Percentiles rank a stretch among this genome's conserved stretches.
Evolutionary conservation across 2,888 invertebrate species (phyloP).

Genomic region (Troglohyphantes excavatus): DNA sequence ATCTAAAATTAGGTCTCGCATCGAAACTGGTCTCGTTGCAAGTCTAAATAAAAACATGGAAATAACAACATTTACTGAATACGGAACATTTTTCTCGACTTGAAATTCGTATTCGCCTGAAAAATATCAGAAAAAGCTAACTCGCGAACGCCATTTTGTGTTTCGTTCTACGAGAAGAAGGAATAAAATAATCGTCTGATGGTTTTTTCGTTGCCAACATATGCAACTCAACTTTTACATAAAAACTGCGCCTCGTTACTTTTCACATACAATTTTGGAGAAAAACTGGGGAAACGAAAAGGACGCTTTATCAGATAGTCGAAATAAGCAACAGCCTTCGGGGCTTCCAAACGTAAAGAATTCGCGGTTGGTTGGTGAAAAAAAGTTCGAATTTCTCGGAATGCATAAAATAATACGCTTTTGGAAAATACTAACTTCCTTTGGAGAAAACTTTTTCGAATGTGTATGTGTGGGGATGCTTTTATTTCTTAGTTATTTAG

Average conservation of each 20-base stretch:
- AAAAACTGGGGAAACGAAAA: slow-evolving; percentile 11
- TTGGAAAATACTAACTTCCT: slow-evolving; percentile 9
- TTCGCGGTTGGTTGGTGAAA: not conserved
- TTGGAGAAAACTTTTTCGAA: not conserved
- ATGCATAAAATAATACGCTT: slow-evolving; percentile 19
- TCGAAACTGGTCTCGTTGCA: not conserved
- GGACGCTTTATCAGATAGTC: slow-evolving; percentile 20
- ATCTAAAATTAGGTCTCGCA: slow-evolving; percentile 1
- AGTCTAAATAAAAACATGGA: slow-evolving; percentile 51
- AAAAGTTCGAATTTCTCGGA: slow-evolving; percentile 20
- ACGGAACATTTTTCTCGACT: not conserved
- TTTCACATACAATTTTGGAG: not conserved
- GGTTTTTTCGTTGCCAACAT: slow-evolving; percentile 24
- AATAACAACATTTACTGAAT: slow-evolving; percentile 32
- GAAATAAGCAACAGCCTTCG: slow-evolving; percentile 28
- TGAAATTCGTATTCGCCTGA: not conserved
- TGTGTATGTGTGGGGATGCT: slow-evolving; percentile 4
- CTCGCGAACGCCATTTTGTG: slow-evolving; percentile 3
- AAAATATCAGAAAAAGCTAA: not conserved
- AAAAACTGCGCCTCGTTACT: slow-evolving; percentile 14
- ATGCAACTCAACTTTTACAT: not conserved
- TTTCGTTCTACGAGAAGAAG: not conserved
- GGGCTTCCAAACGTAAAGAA: slow-evolving; percentile 4
- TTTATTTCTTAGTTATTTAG: slow-evolving; percentile 36
- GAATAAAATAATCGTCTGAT: slow-evolving; percentile 29